Conservation (phyloP, 2,797 vertebrate genomes). For the Glyptemys insculpta region DNA sequence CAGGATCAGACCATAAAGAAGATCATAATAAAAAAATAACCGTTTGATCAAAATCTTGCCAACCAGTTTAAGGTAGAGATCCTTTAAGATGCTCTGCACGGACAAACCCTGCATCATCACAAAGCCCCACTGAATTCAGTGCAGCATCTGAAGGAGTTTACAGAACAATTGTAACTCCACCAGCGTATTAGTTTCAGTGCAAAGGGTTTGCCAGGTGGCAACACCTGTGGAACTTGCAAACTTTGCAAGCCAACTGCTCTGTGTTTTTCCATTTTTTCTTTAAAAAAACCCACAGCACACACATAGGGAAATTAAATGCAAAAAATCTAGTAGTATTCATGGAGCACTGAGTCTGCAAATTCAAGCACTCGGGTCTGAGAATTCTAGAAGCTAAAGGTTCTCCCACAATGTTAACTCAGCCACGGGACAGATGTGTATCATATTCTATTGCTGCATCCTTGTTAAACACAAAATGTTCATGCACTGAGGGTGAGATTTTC, state of each 20-base stretch:
- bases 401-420: not conserved
- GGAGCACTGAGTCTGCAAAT: not conserved
- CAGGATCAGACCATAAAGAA: not conserved
- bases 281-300: constrained; percentile 64
- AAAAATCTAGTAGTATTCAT: constrained; percentile 42
- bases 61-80: not conserved
- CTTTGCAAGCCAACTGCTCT: constrained; percentile 67
- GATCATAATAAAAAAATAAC: not conserved
- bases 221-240: constrained; percentile 35
- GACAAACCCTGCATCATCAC: constrained; percentile 46
- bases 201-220: constrained; percentile 64
- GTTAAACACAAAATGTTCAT: constrained; percentile 69
- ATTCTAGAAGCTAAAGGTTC: constrained; percentile 4
- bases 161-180: constrained; percentile 55
- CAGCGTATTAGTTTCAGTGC: constrained; percentile 50
- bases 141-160: constrained; percentile 56
- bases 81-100: not conserved
- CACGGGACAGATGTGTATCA: constrained; percentile 64
- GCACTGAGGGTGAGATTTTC: constrained; percentile 57
- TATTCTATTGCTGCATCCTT: constrained; percentile 64
- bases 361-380: constrained; percentile 50
- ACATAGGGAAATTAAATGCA: constrained; percentile 69
- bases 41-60: not conserved
- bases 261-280: constrained; percentile 64
- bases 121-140: constrained; percentile 53